A percentile compares a stretch with the other conserved stretches of the same genome.
These are phyloP conservation scores for Ariopsis seemanni DNA, from an alignment of 2,113 vertebrate species.

Conservation along the genomic window DNA sequence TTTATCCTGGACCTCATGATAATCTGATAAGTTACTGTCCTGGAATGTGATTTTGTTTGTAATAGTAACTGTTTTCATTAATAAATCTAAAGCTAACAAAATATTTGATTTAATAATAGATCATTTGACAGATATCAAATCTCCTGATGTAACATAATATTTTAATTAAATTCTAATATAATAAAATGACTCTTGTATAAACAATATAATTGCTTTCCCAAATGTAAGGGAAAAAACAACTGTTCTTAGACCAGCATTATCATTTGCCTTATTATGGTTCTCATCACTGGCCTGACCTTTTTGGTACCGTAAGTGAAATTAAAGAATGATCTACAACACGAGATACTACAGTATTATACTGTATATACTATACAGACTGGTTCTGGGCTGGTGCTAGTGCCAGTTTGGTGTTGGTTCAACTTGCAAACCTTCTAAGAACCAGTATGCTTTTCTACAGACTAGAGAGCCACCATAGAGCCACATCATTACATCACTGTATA, in stretches of 20 bases:
- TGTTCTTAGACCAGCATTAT: background rate
- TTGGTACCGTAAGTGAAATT: background rate
- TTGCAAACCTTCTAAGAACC: no score
- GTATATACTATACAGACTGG: no score
- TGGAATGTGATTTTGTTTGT: slow-evolving; percentile 1
- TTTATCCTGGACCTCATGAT: slow-evolving; percentile 22
- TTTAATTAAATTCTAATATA: slow-evolving; percentile 25
- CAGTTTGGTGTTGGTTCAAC: no score
- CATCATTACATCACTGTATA: no score
- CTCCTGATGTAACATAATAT: slow-evolving; percentile 4
- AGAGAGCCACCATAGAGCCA: no score
- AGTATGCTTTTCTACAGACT: no score
- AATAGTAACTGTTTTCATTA: slow-evolving; percentile 1
- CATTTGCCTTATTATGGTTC: background rate
- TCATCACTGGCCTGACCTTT: no score
- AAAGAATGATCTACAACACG: background rate
- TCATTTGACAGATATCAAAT: slow-evolving; percentile 1
- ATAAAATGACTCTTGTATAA: background rate
- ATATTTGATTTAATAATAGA: slow-evolving; percentile 39
- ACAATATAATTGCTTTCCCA: background rate
- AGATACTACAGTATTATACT: background rate
- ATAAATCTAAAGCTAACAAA: slow-evolving; percentile 9
- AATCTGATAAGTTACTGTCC: slow-evolving; percentile 29
- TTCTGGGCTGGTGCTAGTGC: no score
- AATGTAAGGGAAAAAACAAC: background rate